These are phyloP conservation scores for Gallinago stenura DNA, from an alignment of 2,797 vertebrate species.

Conservation along the genomic window DNA sequence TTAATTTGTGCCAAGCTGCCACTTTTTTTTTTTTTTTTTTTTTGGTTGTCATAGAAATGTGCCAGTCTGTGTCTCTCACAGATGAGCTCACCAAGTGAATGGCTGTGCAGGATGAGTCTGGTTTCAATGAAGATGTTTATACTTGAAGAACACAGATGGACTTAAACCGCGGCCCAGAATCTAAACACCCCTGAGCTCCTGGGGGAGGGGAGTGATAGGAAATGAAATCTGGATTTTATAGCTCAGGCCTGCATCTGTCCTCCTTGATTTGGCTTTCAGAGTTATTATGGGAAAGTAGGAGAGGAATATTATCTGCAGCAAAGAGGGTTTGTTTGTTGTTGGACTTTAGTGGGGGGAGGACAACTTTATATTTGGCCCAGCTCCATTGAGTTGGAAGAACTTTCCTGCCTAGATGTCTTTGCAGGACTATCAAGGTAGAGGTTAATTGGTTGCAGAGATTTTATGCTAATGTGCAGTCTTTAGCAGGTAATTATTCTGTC, in stretches of 20 bases:
- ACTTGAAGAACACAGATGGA: conserved; percentile 61
- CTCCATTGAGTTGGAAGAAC: background rate
- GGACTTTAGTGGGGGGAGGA: background rate
- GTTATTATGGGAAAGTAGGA: background rate
- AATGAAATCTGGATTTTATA: conserved; percentile 58
- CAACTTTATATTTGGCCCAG: background rate
- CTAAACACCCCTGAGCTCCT: conserved; percentile 60
- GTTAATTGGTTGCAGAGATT: background rate
- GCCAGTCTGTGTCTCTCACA: conserved; percentile 61
- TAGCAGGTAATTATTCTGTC: background rate
- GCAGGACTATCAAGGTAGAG: background rate
- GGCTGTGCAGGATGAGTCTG: conserved; percentile 63
- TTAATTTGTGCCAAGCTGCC: conserved; percentile 19
- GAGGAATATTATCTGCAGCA: background rate
- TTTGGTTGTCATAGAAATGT: conserved; percentile 72
- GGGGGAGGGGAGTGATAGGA: conserved; percentile 52
- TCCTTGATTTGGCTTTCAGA: conserved; percentile 41
- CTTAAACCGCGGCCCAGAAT: conserved; percentile 59
- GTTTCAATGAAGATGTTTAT: conserved; percentile 73
- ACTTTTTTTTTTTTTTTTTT: background rate
- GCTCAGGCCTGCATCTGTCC: conserved; percentile 35
- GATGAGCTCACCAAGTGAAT: conserved; percentile 65
- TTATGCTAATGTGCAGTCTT: background rate
- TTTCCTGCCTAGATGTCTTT: background rate
- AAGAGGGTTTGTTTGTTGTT: conserved; percentile 9